Conservation (phyloP, 2,888 invertebrate genomes). For the Drosophila subsilvestris region DNA sequence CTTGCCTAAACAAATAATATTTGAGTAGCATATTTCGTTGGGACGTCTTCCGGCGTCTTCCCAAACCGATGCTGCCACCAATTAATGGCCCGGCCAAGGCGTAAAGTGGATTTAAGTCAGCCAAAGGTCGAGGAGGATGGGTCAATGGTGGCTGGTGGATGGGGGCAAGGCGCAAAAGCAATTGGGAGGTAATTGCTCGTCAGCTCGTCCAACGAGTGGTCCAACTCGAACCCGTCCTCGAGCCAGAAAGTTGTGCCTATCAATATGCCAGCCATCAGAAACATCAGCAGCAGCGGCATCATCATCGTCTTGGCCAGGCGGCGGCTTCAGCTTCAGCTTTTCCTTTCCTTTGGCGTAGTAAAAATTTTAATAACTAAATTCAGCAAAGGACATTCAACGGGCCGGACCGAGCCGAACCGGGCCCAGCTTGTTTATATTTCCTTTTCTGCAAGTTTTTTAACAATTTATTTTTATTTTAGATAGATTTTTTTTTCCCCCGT, state of each 20-base stretch:
- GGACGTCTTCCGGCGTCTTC: constrained; percentile 17
- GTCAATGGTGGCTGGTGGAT: neutral
- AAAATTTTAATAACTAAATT: constrained; percentile 61
- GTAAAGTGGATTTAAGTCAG: constrained; percentile 49
- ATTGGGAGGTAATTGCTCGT: constrained; percentile 64
- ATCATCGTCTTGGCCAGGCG: constrained; percentile 20
- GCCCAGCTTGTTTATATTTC: constrained; percentile 48
- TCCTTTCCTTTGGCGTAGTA: constrained; percentile 22
- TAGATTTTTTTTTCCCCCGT: constrained; percentile 25
- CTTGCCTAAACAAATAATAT: constrained; percentile 77
- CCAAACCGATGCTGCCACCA: constrained; percentile 52
- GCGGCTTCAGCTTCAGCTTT: neutral
- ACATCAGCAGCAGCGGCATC: constrained; percentile 15
- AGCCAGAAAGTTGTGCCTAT: constrained; percentile 57
- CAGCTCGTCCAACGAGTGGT: constrained; percentile 40
- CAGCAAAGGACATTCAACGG: constrained; percentile 45
- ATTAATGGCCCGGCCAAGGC: constrained; percentile 59
- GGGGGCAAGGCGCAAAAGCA: constrained; percentile 28
- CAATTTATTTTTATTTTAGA: constrained; percentile 51
- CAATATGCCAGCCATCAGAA: constrained; percentile 52
- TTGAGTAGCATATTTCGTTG: constrained; percentile 63
- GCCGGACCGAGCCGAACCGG: neutral
- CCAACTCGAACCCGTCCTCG: constrained; percentile 2
- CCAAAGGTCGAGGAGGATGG: constrained; percentile 37
- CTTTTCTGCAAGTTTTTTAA: constrained; percentile 42